phyloP scores from a whole-genome alignment of 2,113 vertebrate genomes.

The Rhea americana region DNA sequence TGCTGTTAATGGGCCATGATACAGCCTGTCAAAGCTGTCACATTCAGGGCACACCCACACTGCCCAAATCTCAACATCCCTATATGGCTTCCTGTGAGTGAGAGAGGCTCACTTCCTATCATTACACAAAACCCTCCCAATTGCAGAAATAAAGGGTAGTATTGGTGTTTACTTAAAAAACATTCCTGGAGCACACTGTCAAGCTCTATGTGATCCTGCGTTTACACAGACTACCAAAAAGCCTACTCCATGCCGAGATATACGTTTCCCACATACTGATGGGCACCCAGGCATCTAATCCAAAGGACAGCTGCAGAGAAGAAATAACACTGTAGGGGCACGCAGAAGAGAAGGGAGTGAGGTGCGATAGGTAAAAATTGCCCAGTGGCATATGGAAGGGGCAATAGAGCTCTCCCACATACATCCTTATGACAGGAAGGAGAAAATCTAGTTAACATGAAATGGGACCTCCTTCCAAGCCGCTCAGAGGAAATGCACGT shows the following conservation, averaged over 20 bases:
- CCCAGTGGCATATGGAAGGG: background rate
- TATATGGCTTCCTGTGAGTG: background rate
- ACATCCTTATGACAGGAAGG: background rate
- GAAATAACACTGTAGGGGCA: background rate
- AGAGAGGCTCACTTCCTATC: background rate
- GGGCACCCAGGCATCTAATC: background rate
- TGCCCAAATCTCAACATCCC: background rate
- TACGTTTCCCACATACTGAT: background rate
- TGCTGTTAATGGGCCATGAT: rapidly evolving
- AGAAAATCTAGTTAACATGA: background rate
- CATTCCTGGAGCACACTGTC: background rate
- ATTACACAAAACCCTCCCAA: background rate
- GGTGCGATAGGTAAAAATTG: background rate
- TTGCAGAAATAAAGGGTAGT: background rate
- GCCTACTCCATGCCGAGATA: background rate
- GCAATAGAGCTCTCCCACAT: background rate
- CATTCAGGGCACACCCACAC: background rate
- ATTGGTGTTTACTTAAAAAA: background rate
- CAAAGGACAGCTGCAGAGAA: background rate
- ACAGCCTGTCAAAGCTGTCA: background rate
- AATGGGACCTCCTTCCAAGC: background rate
- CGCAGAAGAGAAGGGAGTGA: background rate
- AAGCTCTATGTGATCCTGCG: background rate
- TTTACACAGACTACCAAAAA: background rate
- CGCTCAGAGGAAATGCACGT: background rate